Conservation (phyloP, 2,797 vertebrate genomes). For the Lophius americanus region DNA sequence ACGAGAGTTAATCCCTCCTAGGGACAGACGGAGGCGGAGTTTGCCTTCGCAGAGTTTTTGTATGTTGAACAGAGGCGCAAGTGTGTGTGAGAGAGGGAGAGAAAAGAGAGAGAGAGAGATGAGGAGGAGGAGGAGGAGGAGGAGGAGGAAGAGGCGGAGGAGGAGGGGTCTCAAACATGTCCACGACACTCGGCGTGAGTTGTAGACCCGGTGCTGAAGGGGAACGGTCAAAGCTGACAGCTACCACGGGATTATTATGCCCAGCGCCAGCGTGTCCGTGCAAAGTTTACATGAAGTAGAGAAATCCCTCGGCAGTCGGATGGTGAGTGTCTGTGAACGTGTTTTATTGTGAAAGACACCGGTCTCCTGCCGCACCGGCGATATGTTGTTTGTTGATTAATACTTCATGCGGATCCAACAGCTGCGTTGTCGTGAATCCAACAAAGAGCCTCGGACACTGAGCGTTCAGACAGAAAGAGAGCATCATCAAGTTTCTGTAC, state of each 20-base stretch:
- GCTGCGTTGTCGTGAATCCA: conserved; percentile 36
- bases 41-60: conserved; percentile 47
- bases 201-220: conserved; percentile 20
- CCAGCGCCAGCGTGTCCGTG: conserved; percentile 72
- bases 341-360: conserved; percentile 5
- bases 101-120: background rate
- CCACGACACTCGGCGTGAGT: conserved; percentile 18
- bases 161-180: conserved; percentile 44
- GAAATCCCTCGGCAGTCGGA: conserved; percentile 73
- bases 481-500: background rate
- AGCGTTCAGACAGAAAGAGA: background rate
- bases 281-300: conserved; percentile 79
- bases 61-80: conserved; percentile 30
- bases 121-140: background rate
- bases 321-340: conserved; percentile 64
- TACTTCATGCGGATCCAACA: conserved; percentile 47
- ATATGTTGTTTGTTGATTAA: conserved; percentile 24
- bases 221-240: conserved; percentile 16
- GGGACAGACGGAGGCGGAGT: conserved; percentile 59
- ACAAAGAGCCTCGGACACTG: conserved; percentile 41
- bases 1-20: conserved; percentile 51
- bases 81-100: conserved; percentile 1
- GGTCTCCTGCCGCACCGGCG: conserved; percentile 36
- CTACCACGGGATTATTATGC: conserved; percentile 68
- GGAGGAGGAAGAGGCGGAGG: background rate